These are phyloP conservation scores for Tetrapedia diversipes DNA, from an alignment of 2,888 invertebrate genomes.

Conservation along the genomic window DNA sequence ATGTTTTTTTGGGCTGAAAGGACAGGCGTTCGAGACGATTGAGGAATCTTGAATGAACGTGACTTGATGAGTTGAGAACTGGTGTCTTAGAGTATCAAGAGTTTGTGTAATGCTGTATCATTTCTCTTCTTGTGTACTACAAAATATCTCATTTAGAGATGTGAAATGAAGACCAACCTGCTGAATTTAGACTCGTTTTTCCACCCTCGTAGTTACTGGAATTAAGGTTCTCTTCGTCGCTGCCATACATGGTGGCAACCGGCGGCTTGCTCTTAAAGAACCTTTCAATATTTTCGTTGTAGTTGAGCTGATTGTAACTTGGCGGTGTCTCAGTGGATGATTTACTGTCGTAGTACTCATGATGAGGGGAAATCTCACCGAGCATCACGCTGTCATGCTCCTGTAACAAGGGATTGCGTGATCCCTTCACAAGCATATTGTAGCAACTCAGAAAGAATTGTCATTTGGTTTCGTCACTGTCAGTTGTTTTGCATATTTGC, in stretches of 20 bases:
- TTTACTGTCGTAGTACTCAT: conserved; percentile 91
- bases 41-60: too few relatives aligned
- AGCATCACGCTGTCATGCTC: conserved; percentile 92
- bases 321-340: conserved; percentile 91
- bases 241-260: conserved; percentile 67
- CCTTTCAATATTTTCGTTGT: conserved; percentile 91
- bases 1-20: too few relatives aligned
- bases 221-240: conserved; percentile 76
- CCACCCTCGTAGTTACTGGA: conserved; percentile 73
- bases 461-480: conserved; percentile 49
- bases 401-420: conserved; percentile 83
- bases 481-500: conserved; percentile 53
- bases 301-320: conserved; percentile 93
- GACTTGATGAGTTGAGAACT: too few relatives aligned
- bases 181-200: conserved; percentile 69
- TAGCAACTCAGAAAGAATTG: conserved; percentile 69
- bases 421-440: conserved; percentile 80
- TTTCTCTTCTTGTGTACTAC: too few relatives aligned
- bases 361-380: conserved; percentile 93
- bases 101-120: too few relatives aligned
- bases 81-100: too few relatives aligned
- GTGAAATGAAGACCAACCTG: conserved; percentile 48
- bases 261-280: conserved; percentile 81
- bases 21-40: too few relatives aligned
- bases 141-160: too few relatives aligned